Percentiles rank a stretch among this genome's conserved stretches.
These are phyloP conservation scores for Camponotus fellah DNA, from an alignment of 2,888 invertebrate species.

Conservation along the genomic window DNA sequence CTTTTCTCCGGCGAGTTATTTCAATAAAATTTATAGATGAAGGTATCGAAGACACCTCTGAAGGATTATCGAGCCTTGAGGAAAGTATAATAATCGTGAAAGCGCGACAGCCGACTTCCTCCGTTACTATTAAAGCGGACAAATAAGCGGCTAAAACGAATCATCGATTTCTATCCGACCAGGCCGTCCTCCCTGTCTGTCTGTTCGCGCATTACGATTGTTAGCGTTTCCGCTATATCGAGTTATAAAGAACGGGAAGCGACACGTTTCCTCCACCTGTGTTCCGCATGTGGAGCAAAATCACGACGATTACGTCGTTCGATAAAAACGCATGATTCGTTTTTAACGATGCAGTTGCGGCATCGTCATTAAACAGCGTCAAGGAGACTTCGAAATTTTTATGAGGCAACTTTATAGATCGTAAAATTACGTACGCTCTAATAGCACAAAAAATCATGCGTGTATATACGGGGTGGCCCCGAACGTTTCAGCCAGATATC, in stretches of 20 bases:
- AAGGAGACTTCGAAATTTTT: background rate
- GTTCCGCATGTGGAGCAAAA: slow-evolving; percentile 65
- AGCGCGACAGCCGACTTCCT: slow-evolving; percentile 51
- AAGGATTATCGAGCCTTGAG: slow-evolving; percentile 44
- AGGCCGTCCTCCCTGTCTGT: slow-evolving; percentile 34
- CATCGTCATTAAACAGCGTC: background rate
- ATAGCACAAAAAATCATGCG: too few relatives aligned
- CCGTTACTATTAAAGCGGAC: slow-evolving; percentile 38
- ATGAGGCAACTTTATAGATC: background rate
- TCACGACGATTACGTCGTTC: slow-evolving; percentile 24
- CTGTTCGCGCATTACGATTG: slow-evolving; percentile 43
- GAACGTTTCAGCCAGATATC: too few relatives aligned
- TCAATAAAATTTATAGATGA: slow-evolving; percentile 47
- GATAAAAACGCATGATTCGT: slow-evolving; percentile 25
- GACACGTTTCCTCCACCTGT: slow-evolving; percentile 54
- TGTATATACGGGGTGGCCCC: too few relatives aligned
- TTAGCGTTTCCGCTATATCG: slow-evolving; percentile 35
- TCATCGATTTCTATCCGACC: slow-evolving; percentile 63
- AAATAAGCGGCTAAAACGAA: slow-evolving; percentile 54
- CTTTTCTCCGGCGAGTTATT: slow-evolving; percentile 52
- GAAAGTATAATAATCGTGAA: slow-evolving; percentile 55
- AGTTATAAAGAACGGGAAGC: slow-evolving; percentile 56
- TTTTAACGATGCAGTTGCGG: slow-evolving; percentile 1
- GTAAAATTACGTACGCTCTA: background rate
- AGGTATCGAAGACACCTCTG: slow-evolving; percentile 42